Conservation (phyloP, 2,113 vertebrate genomes). For the Ailurus styani region DNA sequence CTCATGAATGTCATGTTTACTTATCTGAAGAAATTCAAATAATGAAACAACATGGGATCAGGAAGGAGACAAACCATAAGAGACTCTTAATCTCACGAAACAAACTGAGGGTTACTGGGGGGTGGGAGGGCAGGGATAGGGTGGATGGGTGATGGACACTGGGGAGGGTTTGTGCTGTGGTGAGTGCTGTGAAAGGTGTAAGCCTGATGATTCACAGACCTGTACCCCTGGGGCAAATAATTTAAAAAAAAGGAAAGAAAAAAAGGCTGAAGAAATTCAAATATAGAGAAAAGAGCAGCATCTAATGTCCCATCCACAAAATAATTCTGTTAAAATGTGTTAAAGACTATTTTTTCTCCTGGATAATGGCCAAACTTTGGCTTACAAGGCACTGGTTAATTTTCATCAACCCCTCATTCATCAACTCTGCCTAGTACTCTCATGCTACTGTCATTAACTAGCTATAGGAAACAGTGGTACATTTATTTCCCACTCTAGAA, state of each 20-base stretch:
- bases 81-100: no score
- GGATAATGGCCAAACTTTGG: neutral
- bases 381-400: neutral
- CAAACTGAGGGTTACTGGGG: no score
- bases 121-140: no score
- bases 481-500: neutral
- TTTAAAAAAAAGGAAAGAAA: no score
- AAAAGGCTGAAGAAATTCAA: neutral
- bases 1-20: neutral
- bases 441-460: no score
- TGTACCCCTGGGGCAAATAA: no score
- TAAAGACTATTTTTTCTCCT: neutral
- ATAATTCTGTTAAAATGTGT: neutral
- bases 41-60: no score
- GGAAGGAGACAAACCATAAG: no score
- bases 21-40: neutral
- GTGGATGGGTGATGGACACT: no score
- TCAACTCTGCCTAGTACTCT: neutral
- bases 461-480: neutral
- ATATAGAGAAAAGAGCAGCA: neutral
- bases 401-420: neutral
- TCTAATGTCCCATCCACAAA: neutral
- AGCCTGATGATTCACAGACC: no score
- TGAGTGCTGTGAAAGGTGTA: no score
- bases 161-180: no score